Base-by-base conservation (phyloP, 2,113 vertebrate genomes). In the Coptodon rendalli region DNA sequence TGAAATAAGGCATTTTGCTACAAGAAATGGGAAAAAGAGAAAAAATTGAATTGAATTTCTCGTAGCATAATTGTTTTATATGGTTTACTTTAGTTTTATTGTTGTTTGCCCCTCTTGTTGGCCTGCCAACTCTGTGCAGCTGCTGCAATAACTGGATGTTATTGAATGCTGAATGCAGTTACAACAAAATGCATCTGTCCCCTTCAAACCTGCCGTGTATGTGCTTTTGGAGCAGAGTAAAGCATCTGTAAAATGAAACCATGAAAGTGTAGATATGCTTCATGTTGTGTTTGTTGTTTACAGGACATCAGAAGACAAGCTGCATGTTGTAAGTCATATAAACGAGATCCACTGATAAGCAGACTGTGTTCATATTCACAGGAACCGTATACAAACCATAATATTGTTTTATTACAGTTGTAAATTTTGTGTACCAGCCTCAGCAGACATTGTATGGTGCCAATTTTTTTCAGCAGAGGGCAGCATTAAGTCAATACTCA, bases 401-500 rank as follows among this genome's bases (percentile, higher is more conserved):
- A 31, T 17, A 11, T 50, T 5, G 27, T 78, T 50, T n/a, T 13
- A 48, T 19, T 13, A 19, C 27, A n/a, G 11, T 19, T 78, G 24
- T 50, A 48, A 1, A 17, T 45, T 59, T 61, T 27, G 11, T 81
- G n/a, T 13, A 1, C 27, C 27, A 78, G 45, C 9, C 45, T 50
- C 24, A 31, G 29, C 27, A 78, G 31, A 78, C 45, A 34, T 38
- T 3, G 2, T 90, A 89, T 79, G 22, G 86, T 61, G 48, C 34
- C 36, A 13, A 17, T 13, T 6, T 14, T 3, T 5, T 71, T 36
- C 92, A 92, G 85, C 68, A 95, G 94, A 93, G 83, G 85, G 90
- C 89, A 87, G 89, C 83, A 43, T 88, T 63, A 40, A 4, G 34
- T 71, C 12, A 79, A 48, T 52, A 9, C 31, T 78, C 24, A 36